Base-by-base conservation (phyloP, 2,797 vertebrate genomes). In the Gobio occitaniae region DNA sequence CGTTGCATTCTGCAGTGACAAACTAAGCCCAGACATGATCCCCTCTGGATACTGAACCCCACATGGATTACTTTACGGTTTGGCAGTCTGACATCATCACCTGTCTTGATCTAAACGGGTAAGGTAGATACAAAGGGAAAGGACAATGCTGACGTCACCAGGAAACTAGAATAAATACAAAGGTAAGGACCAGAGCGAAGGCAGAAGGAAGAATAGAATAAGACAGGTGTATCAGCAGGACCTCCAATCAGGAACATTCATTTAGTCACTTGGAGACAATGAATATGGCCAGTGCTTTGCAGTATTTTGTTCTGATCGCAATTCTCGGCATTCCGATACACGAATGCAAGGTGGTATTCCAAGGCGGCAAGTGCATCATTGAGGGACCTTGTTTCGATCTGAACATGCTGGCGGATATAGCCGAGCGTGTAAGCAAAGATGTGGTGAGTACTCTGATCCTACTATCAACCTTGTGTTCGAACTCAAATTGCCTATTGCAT, bases 371-470 rank as follows among this genome's bases (percentile, higher is more conserved):
- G 15, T 88, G 87, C 48, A 15, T 52, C 79, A 77, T 19, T 5
- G 25, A 77, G 21, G 48, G 80, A 50, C 82, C 86, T 12, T 87
- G 87, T 66, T 86, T 90, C 74, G 84, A 90, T 63, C 66, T 88
- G 29, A 16, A 38, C 41, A 4, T 47, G 38, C 4, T 86, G 15
- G 84, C 69, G 29, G 77, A n/a, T 61, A 71, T 85, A 4, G 36
- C 79, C 1, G 65, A 59, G 36, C 48, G 4, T 47, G 48, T 87
- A 82, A 87, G 86, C 80, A 84, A 83, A 61, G 25, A 84, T 16
- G 48, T 76, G 87, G 86, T 90, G 32, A 90, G 87, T 88, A 86
- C 21, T 63, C 32, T n/a, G 25, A 38, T 78, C 11, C 2, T 44
- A 54, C 0, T 77, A 44, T 29, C 4, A 13, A 6, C 1, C 41